phyloP scores from a whole-genome alignment of 2,797 vertebrate species.

The Amblyraja radiata region DNA sequence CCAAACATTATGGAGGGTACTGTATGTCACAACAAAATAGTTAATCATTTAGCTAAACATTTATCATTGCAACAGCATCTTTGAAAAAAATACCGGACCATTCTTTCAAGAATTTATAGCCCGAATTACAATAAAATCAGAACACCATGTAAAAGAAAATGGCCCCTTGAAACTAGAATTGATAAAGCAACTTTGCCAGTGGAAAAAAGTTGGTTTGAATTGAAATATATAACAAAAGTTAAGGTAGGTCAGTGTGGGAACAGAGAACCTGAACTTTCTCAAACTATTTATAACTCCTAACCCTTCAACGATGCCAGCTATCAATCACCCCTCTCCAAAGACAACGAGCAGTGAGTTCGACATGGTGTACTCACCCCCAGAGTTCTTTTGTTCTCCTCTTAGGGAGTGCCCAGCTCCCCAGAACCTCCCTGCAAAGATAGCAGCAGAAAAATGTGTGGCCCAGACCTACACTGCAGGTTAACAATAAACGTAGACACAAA shows the following conservation, averaged over 20 bases:
- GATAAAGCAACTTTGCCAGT: neutral
- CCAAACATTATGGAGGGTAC: no score
- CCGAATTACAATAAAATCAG: neutral
- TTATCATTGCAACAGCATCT: neutral
- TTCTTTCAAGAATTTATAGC: neutral
- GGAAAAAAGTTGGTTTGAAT: neutral
- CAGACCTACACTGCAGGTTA: neutral
- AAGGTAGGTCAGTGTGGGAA: neutral
- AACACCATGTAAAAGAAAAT: neutral
- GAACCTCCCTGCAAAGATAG: neutral
- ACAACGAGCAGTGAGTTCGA: neutral
- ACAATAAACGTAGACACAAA: neutral
- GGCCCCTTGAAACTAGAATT: neutral
- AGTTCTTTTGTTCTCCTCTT: neutral
- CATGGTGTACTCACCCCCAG: neutral
- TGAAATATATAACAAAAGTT: neutral
- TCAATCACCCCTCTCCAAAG: neutral
- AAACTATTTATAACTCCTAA: neutral
- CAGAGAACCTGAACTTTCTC: neutral
- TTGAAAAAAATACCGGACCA: neutral
- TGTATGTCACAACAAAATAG: neutral
- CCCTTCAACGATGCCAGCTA: neutral
- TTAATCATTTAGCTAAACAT: no score
- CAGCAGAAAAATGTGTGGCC: neutral
- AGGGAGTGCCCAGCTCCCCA: neutral